A percentile compares a stretch with the other conserved stretches of the same genome.
These are phyloP conservation scores for Hemiscyllium ocellatum DNA, from an alignment of 2,113 vertebrate genomes.

Conservation along the genomic window DNA sequence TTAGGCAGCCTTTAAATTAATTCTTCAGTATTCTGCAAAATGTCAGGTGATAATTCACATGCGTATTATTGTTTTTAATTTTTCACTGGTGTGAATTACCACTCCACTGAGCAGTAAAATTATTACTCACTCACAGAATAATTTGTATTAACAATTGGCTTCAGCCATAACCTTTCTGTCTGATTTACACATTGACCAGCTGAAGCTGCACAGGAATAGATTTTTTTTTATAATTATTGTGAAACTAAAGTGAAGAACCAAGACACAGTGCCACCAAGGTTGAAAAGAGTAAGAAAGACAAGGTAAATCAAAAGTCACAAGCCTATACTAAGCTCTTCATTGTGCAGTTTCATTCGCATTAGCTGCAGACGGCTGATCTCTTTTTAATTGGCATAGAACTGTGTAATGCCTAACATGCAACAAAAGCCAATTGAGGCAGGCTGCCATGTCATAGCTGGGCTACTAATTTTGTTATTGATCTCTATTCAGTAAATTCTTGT, in stretches of 20 bases:
- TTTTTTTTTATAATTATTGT: background rate
- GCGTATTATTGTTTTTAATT: constrained; percentile 20
- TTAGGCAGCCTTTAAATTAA: constrained; percentile 24
- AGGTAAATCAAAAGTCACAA: constrained; percentile 23
- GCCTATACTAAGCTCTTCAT: background rate
- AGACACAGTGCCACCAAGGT: background rate
- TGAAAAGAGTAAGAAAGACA: constrained; percentile 24
- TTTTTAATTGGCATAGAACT: constrained; percentile 26
- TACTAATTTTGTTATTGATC: constrained; percentile 35
- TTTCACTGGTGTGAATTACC: constrained; percentile 26
- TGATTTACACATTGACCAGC: background rate
- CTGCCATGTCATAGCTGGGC: constrained; percentile 7
- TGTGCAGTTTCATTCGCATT: background rate
- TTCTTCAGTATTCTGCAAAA: constrained; percentile 21
- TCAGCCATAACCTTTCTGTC: background rate
- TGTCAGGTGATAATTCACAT: constrained; percentile 26
- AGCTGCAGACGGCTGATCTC: background rate
- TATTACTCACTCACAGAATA: constrained; percentile 1
- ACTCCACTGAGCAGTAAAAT: constrained; percentile 27
- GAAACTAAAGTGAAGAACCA: background rate
- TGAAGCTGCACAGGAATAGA: constrained; percentile 23
- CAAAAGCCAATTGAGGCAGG: constrained; percentile 4
- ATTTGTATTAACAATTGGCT: constrained; percentile 28
- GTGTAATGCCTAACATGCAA: background rate
- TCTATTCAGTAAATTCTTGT: background rate